Evolutionary conservation across 1,140 invertebrate genomes (phyloP).

Genomic region (Caenorhabditis briggsae): DNA sequence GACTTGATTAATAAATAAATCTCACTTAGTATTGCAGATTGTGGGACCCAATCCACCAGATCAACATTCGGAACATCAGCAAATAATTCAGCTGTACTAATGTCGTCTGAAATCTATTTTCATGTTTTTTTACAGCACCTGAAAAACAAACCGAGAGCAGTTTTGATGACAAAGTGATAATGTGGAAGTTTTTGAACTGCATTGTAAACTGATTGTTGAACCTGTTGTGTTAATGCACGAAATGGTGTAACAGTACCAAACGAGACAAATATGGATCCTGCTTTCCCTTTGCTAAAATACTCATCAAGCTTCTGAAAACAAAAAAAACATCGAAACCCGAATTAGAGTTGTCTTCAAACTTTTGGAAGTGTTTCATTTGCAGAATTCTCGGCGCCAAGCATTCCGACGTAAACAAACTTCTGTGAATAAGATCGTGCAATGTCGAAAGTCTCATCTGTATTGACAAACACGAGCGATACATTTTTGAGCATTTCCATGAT

Average conservation of each 20-base stretch:
- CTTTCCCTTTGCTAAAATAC: not conserved
- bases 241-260: conserved; percentile 28
- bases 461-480: conserved; percentile 5
- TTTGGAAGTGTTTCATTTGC: not conserved
- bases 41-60: conserved; percentile 40
- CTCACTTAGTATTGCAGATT: not conserved
- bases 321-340: no score
- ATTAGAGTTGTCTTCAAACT: not conserved
- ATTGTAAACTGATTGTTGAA: conserved; percentile 5
- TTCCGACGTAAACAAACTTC: conserved; percentile 24
- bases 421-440: not conserved
- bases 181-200: conserved; percentile 4
- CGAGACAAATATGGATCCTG: conserved; percentile 14
- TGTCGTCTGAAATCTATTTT: not conserved
- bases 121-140: no score
- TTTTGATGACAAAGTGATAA: conserved; percentile 23
- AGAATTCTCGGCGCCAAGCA: not conserved
- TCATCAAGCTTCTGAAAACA: not conserved
- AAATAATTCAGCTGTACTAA: not conserved
- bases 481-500: conserved; percentile 10
- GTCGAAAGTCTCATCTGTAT: conserved; percentile 32
- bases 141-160: not conserved
- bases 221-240: not conserved
- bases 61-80: not conserved
- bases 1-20: not conserved